Percentiles rank a stretch among this genome's conserved stretches.
Evolutionary conservation across 2,888 invertebrate genomes (phyloP).

Genomic region (Lepidochitona cinerea): DNA sequence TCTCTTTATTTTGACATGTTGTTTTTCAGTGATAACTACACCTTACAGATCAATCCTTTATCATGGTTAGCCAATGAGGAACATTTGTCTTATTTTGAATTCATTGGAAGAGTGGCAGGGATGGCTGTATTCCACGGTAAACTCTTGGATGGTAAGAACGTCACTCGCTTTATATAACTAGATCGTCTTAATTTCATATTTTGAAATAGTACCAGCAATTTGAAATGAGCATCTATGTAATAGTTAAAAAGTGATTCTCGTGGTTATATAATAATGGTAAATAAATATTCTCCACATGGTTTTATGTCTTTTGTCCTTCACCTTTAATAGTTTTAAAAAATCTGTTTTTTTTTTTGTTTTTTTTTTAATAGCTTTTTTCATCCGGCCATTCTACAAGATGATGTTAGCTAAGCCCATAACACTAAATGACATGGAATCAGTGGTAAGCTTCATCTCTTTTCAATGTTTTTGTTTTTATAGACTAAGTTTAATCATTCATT

Average conservation of each 20-base stretch:
- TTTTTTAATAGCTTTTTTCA: slow-evolving; percentile 89
- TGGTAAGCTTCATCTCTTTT: no score
- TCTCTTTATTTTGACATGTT: not conserved
- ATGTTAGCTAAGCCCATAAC: slow-evolving; percentile 96
- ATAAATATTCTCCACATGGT: no score
- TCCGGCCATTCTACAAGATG: slow-evolving; percentile 99
- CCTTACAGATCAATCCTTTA: slow-evolving; percentile 98
- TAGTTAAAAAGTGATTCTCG: no score
- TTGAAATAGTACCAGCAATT: no score
- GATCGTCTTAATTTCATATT: no score
- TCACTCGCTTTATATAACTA: no score
- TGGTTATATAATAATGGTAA: no score
- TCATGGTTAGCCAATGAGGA: slow-evolving; percentile 98
- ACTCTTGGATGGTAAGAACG: slow-evolving; percentile 89
- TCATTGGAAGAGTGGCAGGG: slow-evolving; percentile 97
- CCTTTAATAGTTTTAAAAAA: not conserved
- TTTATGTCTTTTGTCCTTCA: no score
- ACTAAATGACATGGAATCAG: slow-evolving; percentile 98
- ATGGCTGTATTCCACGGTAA: slow-evolving; percentile 99
- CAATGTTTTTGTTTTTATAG: no score
- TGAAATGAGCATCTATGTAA: no score
- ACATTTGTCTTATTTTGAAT: slow-evolving; percentile 97
- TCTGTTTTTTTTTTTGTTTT: not conserved
- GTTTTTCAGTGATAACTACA: slow-evolving; percentile 90
- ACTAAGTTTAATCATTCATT: no score